Evolutionary conservation across 2,113 vertebrate genomes (phyloP), one percentile per base, ranked within the genome.

Genomic region (Apus apus): DNA sequence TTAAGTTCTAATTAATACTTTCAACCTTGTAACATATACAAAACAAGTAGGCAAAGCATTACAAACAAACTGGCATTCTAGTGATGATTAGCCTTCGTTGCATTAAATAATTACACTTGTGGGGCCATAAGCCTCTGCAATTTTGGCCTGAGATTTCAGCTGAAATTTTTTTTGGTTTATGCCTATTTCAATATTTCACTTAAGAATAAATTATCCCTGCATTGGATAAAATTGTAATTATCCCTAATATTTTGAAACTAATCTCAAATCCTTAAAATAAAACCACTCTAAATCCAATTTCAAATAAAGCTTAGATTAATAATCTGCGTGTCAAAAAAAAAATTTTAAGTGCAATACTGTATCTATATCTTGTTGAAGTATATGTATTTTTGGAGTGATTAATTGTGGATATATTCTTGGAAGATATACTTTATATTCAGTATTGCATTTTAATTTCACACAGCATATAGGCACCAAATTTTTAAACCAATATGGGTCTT

Each of bases 1-100:
- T 97, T 97, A 94, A 32, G 85, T 96, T 89, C 79, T 95, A 95
- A 95, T 95, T 96, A 96, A 96, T 95, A 96, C 93, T 94, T 94
- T 97, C 84, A 96, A 61, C 29, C 56, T 93, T 73, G 36, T 66
- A 94, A 90, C 38, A 89, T 94, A 95, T 95, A 86, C 83, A 97
- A 97, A 97, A 93, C 61, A 97, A 89, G 48, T 96, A 89, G 82
- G 78, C 43, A 97, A 93, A 95, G 93, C 30, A 61, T 94, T 85
- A 91, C 75, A 93, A 96, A 91, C 75, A 29, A 96, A 88, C 56
- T 20, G 93, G 67, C 51, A 82, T 93, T 95, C 65, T 72, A 85
- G 51, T 17, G 13, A 90, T 81, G 61, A 96, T 97, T 93, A 97
- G 14, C 15, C 40, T 94, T 97, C 68, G 90, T 94, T 94, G 81